Base-by-base conservation (phyloP, 1,140 invertebrate species). In the Monomorium pharaonis region DNA sequence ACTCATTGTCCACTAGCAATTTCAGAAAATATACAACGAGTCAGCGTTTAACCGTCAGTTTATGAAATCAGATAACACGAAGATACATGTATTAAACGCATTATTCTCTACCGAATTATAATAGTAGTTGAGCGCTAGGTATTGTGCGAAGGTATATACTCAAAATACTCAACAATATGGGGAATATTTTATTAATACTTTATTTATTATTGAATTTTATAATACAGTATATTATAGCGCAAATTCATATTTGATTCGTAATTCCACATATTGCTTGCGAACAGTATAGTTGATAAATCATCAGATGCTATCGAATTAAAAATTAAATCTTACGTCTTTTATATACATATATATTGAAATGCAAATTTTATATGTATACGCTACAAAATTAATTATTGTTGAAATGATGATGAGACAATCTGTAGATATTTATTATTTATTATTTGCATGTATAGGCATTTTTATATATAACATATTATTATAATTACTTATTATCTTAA, bases 21-120 rank as follows among this genome's bases (percentile, higher is more conserved):
- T 84, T 77, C 60, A 63, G 47, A 63, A 77, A 84, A 51, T 37
- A 51, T 75, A 47, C 72, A 69, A 74, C 54, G 21, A 76, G 30
- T 62, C n/a, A n/a, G 12, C 18, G 30, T 77, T 84, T 47, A 62
- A 75, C 37, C 21, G 12, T 77, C 54, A 60, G 51, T 83, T 72
- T 83, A 80, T 60, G 42, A 49, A 84, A 60, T 75, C 70, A 60
- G 70, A 76, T 75, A 60, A 84, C 42, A 18, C 27, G 21, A n/a
- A 76, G 44, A 3, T 75, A 62, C 9, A n/a, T 27, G n/a, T 37
- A 84, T 76, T 84, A 84, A 75, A 84, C 27, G 72, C 49, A 5
- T 74, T 65, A 70, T 58, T 81, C 16, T 24, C 30, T 67, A 78
- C 62, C 21, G 62, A 51, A 70, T 81, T 33, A 56, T 70, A 70